These are phyloP conservation scores for Ormyrus labotus DNA, from an alignment of 2,888 invertebrate species.

Conservation along the genomic window DNA sequence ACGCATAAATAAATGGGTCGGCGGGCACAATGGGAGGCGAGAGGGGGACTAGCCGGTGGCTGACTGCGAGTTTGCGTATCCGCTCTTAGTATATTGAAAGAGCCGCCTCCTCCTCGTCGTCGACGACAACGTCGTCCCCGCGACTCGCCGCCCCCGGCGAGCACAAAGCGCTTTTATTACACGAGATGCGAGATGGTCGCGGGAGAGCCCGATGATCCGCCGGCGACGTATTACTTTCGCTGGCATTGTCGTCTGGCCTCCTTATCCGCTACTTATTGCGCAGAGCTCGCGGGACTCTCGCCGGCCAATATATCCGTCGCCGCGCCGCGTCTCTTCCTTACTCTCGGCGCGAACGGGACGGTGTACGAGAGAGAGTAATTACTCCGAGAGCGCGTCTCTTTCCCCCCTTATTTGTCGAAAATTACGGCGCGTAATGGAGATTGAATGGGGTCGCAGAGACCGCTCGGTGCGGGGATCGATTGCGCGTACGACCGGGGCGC, in stretches of 20 bases:
- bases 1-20: slow-evolving; percentile 61
- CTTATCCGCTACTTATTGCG: not conserved
- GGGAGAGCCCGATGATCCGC: slow-evolving; percentile 8
- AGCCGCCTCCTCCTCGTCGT: slow-evolving; percentile 52
- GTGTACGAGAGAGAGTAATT: too few relatives aligned
- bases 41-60: slow-evolving; percentile 22
- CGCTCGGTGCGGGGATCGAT: not conserved
- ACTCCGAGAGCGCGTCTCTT: too few relatives aligned
- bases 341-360: too few relatives aligned
- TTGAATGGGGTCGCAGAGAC: not conserved
- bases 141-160: not conserved
- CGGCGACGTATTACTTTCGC: not conserved
- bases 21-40: slow-evolving; percentile 39
- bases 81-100: slow-evolving; percentile 73
- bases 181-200: not conserved
- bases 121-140: not conserved
- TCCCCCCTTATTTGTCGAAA: not conserved
- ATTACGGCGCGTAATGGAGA: not conserved
- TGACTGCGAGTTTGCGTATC: slow-evolving; percentile 68
- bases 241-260: too few relatives aligned
- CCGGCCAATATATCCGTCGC: too few relatives aligned
- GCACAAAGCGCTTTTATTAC: slow-evolving; percentile 16
- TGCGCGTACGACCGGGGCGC: not conserved
- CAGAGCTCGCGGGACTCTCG: not conserved
- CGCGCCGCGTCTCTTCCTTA: too few relatives aligned